Evolutionary conservation across 2,113 vertebrate species (phyloP).

Genomic region (Sinosuthora webbiana): DNA sequence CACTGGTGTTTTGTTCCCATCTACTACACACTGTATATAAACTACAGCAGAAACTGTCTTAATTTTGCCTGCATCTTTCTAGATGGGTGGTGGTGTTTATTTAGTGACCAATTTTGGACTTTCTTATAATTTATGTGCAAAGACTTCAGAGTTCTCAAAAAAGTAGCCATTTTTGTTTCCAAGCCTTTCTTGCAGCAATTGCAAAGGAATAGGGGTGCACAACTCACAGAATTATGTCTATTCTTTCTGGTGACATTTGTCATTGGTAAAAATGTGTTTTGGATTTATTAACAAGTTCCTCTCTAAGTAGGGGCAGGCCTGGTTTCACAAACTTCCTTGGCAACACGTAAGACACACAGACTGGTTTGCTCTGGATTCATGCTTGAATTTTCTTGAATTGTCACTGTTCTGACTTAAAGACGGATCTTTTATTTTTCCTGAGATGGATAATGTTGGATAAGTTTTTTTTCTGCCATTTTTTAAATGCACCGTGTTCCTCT

Average conservation of each 20-base stretch:
- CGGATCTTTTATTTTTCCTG: rapidly evolving
- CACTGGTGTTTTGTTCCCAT: neutral
- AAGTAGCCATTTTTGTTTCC: neutral
- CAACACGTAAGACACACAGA: neutral
- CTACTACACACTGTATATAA: neutral
- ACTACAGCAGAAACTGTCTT: neutral
- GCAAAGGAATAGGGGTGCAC: neutral
- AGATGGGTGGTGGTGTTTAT: neutral
- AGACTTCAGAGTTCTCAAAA: neutral
- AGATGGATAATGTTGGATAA: neutral
- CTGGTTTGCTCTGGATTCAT: neutral
- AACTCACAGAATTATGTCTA: neutral
- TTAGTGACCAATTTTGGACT: neutral
- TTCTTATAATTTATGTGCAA: neutral
- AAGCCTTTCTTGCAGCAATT: neutral
- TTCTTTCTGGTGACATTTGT: neutral
- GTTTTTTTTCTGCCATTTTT: neutral
- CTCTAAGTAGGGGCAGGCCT: neutral
- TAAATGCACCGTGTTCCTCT: neutral
- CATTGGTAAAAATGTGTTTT: neutral
- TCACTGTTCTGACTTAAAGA: neutral
- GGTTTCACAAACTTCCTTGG: neutral
- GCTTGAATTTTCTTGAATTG: neutral
- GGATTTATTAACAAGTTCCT: neutral
- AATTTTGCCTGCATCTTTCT: neutral